Conservation (phyloP, 2,888 invertebrate genomes). For the Endotricha flammealis region DNA sequence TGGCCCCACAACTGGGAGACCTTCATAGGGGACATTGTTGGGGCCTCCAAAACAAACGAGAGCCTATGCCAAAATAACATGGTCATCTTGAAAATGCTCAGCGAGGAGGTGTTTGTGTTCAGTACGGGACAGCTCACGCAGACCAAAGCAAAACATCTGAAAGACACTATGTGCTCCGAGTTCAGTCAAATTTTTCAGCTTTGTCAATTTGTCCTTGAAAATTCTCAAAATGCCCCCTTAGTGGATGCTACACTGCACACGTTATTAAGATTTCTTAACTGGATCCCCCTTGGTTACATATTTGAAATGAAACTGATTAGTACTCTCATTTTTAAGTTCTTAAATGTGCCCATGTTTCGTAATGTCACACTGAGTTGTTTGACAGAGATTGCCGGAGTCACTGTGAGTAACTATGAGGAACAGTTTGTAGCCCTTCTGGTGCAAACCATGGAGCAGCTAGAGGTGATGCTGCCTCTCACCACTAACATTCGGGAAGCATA, state of each 20-base stretch:
- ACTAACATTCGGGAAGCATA: conserved; percentile 97
- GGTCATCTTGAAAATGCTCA: conserved; percentile 97
- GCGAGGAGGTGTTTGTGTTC: conserved; percentile 99
- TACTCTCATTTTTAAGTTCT: conserved; percentile 96
- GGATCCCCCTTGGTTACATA: conserved; percentile 99
- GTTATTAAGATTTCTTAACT: conserved; percentile 96
- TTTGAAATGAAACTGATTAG: conserved; percentile 98
- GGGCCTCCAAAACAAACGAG: conserved; percentile 99
- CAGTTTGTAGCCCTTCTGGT: conserved; percentile 94
- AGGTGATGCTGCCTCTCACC: conserved; percentile 92
- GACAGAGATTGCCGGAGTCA: conserved; percentile 97
- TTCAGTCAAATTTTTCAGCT: conserved; percentile 99
- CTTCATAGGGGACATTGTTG: conserved; percentile 99
- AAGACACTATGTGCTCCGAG: conserved; percentile 99
- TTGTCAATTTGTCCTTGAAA: conserved; percentile 98
- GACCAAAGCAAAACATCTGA: conserved; percentile 98
- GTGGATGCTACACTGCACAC: conserved; percentile 98
- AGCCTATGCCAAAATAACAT: conserved; percentile 99
- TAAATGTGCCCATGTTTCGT: conserved; percentile 97
- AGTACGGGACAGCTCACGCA: conserved; percentile 99
- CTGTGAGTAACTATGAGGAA: conserved; percentile 93
- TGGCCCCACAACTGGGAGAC: conserved; percentile 99
- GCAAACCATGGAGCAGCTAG: conserved; percentile 94
- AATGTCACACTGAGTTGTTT: conserved; percentile 99
- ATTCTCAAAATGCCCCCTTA: conserved; percentile 97